phyloP scores from a whole-genome alignment of 2,797 vertebrate genomes.

The Tenualosa ilisha region DNA sequence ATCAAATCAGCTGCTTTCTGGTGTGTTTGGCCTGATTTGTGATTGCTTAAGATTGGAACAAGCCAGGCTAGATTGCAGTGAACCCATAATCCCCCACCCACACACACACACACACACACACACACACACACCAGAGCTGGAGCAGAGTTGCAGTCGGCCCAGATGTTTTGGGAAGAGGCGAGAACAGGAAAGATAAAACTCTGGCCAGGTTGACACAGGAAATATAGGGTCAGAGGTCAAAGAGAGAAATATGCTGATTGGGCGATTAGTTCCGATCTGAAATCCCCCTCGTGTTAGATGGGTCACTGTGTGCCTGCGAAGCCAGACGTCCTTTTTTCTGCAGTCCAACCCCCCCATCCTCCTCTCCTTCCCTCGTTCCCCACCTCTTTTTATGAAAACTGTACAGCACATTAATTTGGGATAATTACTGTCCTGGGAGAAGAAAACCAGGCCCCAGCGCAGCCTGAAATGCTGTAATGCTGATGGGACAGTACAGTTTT shows the following conservation, averaged over 20 bases:
- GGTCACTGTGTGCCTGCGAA: not conserved
- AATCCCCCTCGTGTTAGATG: not conserved
- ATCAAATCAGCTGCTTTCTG: not conserved
- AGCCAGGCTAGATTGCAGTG: not conserved
- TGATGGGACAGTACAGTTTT: conserved; percentile 34
- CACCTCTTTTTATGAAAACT: not conserved
- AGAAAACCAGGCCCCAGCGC: conserved; percentile 4
- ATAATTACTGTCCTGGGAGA: conserved; percentile 41
- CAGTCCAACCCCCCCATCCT: not conserved
- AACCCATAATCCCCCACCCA: no score
- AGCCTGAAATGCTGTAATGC: not conserved
- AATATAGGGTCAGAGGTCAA: conserved; percentile 37
- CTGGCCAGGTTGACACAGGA: conserved; percentile 35
- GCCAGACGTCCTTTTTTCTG: not conserved
- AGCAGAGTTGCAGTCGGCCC: not conserved
- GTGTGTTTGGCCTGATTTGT: not conserved
- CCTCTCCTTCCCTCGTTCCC: not conserved
- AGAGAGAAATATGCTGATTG: conserved; percentile 31
- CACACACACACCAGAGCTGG: no score
- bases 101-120: no score
- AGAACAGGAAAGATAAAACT: conserved; percentile 32
- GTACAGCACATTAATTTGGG: conserved; percentile 32
- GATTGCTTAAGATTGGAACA: conserved; percentile 3
- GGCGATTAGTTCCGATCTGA: conserved; percentile 9
- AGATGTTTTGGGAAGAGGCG: conserved; percentile 34